phyloP scores from a whole-genome alignment of 2,113 vertebrate species.

The Thunnus thynnus region DNA sequence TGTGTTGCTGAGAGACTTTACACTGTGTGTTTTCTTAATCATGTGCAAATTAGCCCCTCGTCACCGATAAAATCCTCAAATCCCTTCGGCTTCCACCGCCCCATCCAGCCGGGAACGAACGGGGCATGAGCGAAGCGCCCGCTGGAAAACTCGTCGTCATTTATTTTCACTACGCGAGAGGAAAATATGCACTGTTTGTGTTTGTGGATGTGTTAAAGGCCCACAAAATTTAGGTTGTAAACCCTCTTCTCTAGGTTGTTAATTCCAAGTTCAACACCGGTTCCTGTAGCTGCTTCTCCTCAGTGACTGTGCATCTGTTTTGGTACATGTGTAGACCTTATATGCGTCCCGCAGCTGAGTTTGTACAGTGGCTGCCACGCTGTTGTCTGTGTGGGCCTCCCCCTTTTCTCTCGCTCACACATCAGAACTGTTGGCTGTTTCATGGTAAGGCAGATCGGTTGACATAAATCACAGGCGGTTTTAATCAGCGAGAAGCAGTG shows the following conservation, averaged over 20 bases:
- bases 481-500: conserved; percentile 70
- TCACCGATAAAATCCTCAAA: conserved; percentile 73
- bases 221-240: conserved; percentile 58
- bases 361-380: conserved; percentile 36
- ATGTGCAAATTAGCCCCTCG: conserved; percentile 78
- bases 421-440: conserved; percentile 40
- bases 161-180: conserved; percentile 68
- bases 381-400: conserved; percentile 39
- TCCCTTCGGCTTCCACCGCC: conserved; percentile 44
- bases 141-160: conserved; percentile 67
- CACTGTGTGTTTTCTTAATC: conserved; percentile 81
- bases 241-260: conserved; percentile 55
- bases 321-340: conserved; percentile 20
- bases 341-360: conserved; percentile 30
- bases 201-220: conserved; percentile 75
- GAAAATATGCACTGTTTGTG: conserved; percentile 72
- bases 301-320: conserved; percentile 26
- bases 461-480: conserved; percentile 73
- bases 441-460: conserved; percentile 21
- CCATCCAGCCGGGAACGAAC: conserved; percentile 19
- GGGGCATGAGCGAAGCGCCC: conserved; percentile 29
- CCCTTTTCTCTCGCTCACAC: conserved; percentile 40
- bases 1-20: conserved; percentile 56
- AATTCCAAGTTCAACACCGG: conserved; percentile 66
- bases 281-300: conserved; percentile 9